These are phyloP conservation scores for Calosoma granatense DNA, from an alignment of 1,140 invertebrate species.

Conservation along the genomic window DNA sequence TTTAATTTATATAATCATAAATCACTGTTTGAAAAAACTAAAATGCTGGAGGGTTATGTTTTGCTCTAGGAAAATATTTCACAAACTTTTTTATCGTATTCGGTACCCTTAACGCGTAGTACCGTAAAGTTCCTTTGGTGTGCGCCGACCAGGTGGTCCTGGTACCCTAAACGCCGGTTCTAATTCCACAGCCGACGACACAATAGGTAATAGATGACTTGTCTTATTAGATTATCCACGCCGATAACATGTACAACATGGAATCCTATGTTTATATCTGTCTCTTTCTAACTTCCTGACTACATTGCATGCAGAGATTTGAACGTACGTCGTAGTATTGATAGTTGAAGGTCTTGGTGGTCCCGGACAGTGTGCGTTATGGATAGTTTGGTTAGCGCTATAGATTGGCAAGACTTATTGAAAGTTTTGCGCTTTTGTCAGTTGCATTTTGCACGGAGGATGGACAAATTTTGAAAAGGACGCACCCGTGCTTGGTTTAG, in stretches of 20 bases:
- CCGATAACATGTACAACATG: slow-evolving; percentile 1
- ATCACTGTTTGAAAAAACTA: too few relatives aligned
- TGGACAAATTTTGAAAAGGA: too few relatives aligned
- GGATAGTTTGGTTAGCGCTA: too few relatives aligned
- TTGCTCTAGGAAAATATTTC: background rate
- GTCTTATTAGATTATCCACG: slow-evolving; percentile 17
- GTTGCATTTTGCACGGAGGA: background rate
- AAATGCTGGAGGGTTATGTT: background rate
- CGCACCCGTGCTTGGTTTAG: too few relatives aligned
- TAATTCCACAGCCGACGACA: slow-evolving; percentile 10
- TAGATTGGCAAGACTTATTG: background rate
- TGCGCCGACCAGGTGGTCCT: slow-evolving; percentile 13
- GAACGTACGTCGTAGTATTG: background rate
- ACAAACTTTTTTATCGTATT: slow-evolving; percentile 4
- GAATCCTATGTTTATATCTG: background rate
- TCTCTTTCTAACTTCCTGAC: background rate
- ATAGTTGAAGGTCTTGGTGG: background rate
- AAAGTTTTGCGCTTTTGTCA: background rate
- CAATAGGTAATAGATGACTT: slow-evolving; percentile 17
- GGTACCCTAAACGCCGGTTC: background rate
- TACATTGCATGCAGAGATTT: background rate
- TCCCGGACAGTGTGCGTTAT: background rate
- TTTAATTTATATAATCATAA: too few relatives aligned
- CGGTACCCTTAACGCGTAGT: slow-evolving; percentile 11
- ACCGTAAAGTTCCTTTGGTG: slow-evolving; percentile 5